Evolutionary conservation across 2,797 vertebrate genomes (phyloP).

Genomic region (Lemur catta): DNA sequence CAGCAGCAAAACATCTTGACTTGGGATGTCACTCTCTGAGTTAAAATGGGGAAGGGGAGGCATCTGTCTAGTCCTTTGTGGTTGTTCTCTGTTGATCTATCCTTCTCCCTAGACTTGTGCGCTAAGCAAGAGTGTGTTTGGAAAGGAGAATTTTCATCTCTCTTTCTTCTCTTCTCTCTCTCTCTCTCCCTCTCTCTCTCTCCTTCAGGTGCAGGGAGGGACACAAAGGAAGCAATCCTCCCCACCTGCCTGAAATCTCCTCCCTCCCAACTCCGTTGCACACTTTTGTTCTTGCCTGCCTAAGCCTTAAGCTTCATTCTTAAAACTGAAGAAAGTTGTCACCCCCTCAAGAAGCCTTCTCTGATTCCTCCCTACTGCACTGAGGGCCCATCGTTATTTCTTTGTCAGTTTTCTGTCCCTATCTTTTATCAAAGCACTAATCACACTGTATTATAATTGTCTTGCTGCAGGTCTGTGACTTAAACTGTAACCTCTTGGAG

Average conservation of each 20-base stretch:
- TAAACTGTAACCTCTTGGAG: not conserved
- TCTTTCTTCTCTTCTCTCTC: not conserved
- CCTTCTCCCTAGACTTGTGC: not conserved
- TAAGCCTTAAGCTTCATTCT: not conserved
- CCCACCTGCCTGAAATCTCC: not conserved
- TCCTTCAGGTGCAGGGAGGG: not conserved
- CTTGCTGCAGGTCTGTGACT: not conserved
- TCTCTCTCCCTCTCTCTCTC: not conserved
- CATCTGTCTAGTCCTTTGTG: not conserved
- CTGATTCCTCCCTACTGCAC: not conserved
- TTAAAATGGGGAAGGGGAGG: not conserved
- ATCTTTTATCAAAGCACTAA: not conserved
- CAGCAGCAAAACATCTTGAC: not conserved
- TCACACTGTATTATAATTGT: not conserved
- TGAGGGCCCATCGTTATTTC: not conserved
- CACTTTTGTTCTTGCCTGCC: not conserved
- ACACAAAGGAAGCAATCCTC: not conserved
- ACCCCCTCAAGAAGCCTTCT: not conserved
- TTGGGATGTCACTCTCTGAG: not conserved
- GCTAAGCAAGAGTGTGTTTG: not conserved
- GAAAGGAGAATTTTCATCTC: not conserved
- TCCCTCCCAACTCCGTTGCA: not conserved
- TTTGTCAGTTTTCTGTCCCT: not conserved
- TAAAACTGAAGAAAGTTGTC: not conserved
- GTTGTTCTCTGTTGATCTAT: not conserved